These are phyloP conservation scores for Eretmodus cyanostictus DNA, from an alignment of 2,113 vertebrate genomes.

Conservation along the genomic window DNA sequence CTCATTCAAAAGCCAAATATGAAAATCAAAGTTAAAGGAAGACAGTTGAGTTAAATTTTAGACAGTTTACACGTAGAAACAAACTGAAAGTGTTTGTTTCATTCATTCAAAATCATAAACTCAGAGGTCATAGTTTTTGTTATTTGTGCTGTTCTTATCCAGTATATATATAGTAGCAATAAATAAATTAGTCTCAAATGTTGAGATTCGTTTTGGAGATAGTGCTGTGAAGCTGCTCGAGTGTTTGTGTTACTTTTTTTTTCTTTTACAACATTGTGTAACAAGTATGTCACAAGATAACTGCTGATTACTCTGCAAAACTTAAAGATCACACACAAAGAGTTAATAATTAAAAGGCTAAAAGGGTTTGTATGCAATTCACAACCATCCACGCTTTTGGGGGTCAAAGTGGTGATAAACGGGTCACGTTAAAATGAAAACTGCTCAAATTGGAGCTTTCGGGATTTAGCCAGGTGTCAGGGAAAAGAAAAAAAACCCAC, in stretches of 20 bases:
- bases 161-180: not conserved
- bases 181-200: not conserved
- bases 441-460: not conserved
- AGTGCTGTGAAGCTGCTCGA: not conserved
- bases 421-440: not conserved
- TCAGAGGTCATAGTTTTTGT: fast-evolving
- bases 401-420: not conserved
- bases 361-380: not conserved
- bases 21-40: not conserved
- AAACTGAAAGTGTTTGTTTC: not conserved
- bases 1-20: not conserved
- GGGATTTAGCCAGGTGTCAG: not conserved
- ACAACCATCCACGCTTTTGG: not conserved
- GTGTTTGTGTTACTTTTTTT: not conserved
- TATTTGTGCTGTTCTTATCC: not conserved
- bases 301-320: not conserved
- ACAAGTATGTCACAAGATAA: not conserved
- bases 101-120: not conserved
- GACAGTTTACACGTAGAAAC: not conserved
- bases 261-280: not conserved
- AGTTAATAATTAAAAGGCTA: not conserved
- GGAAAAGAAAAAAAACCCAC: fast-evolving
- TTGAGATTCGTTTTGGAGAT: not conserved
- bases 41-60: not conserved
- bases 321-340: not conserved